Percentiles rank a stretch among this genome's conserved stretches.
phyloP scores from a whole-genome alignment of 2,113 vertebrate genomes.

The Rutilus rutilus region DNA sequence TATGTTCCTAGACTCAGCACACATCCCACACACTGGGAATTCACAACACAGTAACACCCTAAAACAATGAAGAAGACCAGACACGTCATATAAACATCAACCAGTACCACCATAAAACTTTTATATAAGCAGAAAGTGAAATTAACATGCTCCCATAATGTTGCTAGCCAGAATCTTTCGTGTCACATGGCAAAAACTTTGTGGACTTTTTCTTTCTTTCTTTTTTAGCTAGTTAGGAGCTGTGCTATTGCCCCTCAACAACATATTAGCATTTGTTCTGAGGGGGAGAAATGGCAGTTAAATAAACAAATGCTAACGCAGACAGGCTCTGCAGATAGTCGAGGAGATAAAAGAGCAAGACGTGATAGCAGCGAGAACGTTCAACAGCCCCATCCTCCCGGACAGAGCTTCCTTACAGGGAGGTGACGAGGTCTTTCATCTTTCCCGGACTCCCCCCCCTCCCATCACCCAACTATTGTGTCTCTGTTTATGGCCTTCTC shows the following conservation, averaged over 20 bases:
- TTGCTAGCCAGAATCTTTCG: neutral
- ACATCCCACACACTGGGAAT: slow-evolving; percentile 18
- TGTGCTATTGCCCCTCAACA: neutral
- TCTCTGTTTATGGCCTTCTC: slow-evolving; percentile 50
- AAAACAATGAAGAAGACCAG: slow-evolving; percentile 28
- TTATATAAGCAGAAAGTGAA: neutral
- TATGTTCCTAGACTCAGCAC: slow-evolving; percentile 40
- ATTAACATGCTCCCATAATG: neutral
- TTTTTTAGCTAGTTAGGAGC: neutral
- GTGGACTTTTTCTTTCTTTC: neutral
- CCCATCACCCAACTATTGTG: slow-evolving; percentile 67
- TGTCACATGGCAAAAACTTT: neutral
- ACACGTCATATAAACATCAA: slow-evolving; percentile 21
- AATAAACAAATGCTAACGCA: slow-evolving; percentile 39
- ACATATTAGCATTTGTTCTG: slow-evolving; percentile 10
- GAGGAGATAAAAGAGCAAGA: slow-evolving; percentile 53
- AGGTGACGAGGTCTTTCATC: slow-evolving; percentile 76
- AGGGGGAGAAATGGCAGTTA: slow-evolving; percentile 9
- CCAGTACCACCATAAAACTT: neutral
- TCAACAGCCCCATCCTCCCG: slow-evolving; percentile 56
- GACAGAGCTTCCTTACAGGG: slow-evolving; percentile 61
- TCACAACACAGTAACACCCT: slow-evolving; percentile 14
- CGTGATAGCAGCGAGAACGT: slow-evolving; percentile 59
- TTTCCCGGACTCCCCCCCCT: slow-evolving; percentile 54
- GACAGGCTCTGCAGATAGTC: slow-evolving; percentile 43